Base-by-base conservation (phyloP, 2,888 invertebrate genomes). In the Aricia artaxerxes region DNA sequence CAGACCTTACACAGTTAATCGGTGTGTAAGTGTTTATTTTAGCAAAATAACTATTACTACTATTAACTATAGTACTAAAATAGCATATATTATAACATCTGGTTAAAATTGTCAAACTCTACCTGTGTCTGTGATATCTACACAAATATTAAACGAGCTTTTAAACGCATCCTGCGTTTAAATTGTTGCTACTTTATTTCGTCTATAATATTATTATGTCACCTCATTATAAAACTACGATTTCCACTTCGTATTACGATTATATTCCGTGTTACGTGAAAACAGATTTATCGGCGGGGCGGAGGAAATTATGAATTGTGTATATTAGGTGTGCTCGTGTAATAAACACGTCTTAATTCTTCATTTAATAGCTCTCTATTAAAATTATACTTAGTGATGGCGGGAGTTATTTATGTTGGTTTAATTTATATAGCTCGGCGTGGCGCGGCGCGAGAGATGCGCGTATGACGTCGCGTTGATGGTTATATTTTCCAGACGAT, bases 401-500 rank as follows among this genome's bases (percentile, higher is more conserved):
- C 90, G 88, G 88, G 91, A 90, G 92, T 92, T 92, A 93, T 94
- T 93, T 94, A 92, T 89, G 90, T 89, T 89, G 82, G 84, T 85
- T 87, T 86, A 87, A 92, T 93, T 93, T 93, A 93, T 93, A 89
- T 83, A 81, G 83, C 81, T 82, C 80, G 81, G 80, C 77, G 79
- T 78, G 80, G 85, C 84, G 83, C 83, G 84, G 82, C 87, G 88
- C 64, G 69, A 69, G 38, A 38, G 69, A 88, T 89, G 87, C 85
- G 88, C 88, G 87, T 93, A 94, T 94, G 94, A 94, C 93, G 91
- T 86, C 88, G 89, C 87, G 94, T 85, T 92, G 94, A 94, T 88
- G 86, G 92, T 92, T 94, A 94, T 94, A 94, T 93, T 92, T 93
- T 92, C 92, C 92, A 94, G 91, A 93, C 94, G 91, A 94, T 94